phyloP scores from a whole-genome alignment of 2,888 invertebrate genomes.

The Orthosia gothica region DNA sequence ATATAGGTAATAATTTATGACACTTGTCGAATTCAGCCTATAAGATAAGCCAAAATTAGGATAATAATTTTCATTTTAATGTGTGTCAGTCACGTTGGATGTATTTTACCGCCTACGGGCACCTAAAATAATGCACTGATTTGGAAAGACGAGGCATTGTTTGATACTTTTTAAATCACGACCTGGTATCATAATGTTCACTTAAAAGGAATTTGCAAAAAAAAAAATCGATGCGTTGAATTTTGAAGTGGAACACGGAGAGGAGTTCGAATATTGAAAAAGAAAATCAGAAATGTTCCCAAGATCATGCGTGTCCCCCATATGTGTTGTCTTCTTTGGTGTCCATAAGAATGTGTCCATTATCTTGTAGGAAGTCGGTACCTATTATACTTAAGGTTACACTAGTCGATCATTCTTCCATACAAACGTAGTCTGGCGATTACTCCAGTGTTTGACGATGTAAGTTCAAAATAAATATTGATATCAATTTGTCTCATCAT shows the following conservation, averaged over 20 bases:
- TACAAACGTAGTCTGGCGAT: too few species aligned
- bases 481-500: too few species aligned
- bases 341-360: background rate
- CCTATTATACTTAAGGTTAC: too few species aligned
- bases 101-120: conserved; percentile 49
- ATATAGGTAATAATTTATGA: conserved; percentile 35
- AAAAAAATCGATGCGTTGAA: background rate
- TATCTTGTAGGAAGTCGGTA: background rate
- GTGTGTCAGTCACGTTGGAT: conserved; percentile 12
- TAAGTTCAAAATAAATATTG: too few species aligned
- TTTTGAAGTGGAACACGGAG: background rate
- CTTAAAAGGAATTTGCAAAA: background rate
- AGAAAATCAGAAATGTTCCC: background rate
- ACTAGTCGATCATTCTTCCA: too few species aligned
- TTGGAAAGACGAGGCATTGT: conserved; percentile 38
- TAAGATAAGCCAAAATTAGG: conserved; percentile 32
- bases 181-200: background rate
- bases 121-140: conserved; percentile 32
- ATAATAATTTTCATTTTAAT: conserved; percentile 46
- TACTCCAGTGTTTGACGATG: too few species aligned
- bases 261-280: background rate
- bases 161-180: conserved; percentile 19
- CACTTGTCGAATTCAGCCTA: conserved; percentile 7
- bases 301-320: background rate
- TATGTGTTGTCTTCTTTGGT: too few species aligned